Evolutionary conservation across 2,113 vertebrate genomes (phyloP), one percentile per base, ranked within the genome.

Genomic region (Rostratula benghalensis): DNA sequence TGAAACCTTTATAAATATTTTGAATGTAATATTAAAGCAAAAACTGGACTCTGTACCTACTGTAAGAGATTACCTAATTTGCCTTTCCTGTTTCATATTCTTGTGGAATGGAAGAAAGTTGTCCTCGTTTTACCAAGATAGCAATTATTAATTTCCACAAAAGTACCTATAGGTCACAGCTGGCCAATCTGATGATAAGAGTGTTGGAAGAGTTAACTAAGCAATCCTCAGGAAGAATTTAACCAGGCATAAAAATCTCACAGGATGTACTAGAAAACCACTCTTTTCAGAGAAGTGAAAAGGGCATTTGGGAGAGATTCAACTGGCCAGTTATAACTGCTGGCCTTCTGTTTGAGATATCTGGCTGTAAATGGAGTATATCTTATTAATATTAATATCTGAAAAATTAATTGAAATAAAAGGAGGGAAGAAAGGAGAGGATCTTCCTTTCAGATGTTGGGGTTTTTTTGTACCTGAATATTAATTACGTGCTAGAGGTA

Each of bases 381-480:
- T 21, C 43, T 69, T 9, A 10, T 37, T n/a, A 24, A n/a, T 20
- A 80, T 10, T 50, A 30, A 11, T 7, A 27, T 2, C 64, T 53
- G 31, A 54, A 78, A 43, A 39, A 11, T 2, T 61, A 48, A 53
- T 3, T 13, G 48, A n/a, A 45, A 23, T 35, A 11, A 35, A 48
- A 20, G 16, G 10, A 4, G 9, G 11, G 37, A 8, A 5, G 5
- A 10, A 19, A 1, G 4, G 33, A 54, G 2, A 3, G 19, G 11
- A 41, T 10, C 13, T 54, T 87, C 30, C 10, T 87, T 89, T 83
- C 61, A 37, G 48, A 7, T 6, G 2, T n/a, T n/a, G n/a, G n/a
- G n/a, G n/a, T 43, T 43, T 13, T 46, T 63, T 71, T 45, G 10
- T 30, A n/a, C 1, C 7, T 70, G 15, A 13, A 27, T 88, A 46